Evolutionary conservation across 92 coral and sea anemone genomes (phyloP), one percentile per base, ranked within the genome.

Genomic region (Actinernus sp.): DNA sequence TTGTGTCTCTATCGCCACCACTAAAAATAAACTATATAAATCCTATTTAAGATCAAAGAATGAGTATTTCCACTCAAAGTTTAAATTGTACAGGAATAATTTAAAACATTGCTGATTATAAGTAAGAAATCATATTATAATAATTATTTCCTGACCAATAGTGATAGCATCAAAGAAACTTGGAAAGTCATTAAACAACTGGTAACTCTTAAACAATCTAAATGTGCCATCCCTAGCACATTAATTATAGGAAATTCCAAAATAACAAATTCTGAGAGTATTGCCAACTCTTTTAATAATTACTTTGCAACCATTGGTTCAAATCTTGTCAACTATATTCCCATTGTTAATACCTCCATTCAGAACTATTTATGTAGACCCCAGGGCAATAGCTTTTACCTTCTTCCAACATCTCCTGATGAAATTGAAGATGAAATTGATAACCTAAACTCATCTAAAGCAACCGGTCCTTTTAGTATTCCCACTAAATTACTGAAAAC

Each of bases 341-440:
- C 83, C 9, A 37, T 3, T 36, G 49, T 43, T 43, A 43, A 43
- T 43, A 43, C 49, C 49, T 43, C 49, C 3, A n/a, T 43, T 43
- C 19, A 43, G 3, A 43, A 43, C 19, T 43, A 4, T 3, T n/a
- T n/a, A n/a, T n/a, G n/a, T n/a, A n/a, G n/a, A n/a, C n/a, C n/a
- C n/a, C n/a, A n/a, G n/a, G n/a, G n/a, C 4, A 24, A 24, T 28
- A 71, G 34, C 33, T 58, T 71, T 58, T 31, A 34, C 20, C 17
- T 71, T 1, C 34, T 26, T 26, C 40, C 47, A 2, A 29, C 18
- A 34, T 25, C 37, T 12, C 1, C 62, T 1, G 14, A 12, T 39
- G 79, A 71, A 71, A 71, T 71, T 71, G 79, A 71, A 31, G 24
- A 8, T n/a, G 69, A 57, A 56, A 71, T 71, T 27, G 68, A 58